Percentiles rank a stretch among this genome's conserved stretches.
Conservation (phyloP, 1,140 invertebrate species). For the Drosophila ironensis region DNA sequence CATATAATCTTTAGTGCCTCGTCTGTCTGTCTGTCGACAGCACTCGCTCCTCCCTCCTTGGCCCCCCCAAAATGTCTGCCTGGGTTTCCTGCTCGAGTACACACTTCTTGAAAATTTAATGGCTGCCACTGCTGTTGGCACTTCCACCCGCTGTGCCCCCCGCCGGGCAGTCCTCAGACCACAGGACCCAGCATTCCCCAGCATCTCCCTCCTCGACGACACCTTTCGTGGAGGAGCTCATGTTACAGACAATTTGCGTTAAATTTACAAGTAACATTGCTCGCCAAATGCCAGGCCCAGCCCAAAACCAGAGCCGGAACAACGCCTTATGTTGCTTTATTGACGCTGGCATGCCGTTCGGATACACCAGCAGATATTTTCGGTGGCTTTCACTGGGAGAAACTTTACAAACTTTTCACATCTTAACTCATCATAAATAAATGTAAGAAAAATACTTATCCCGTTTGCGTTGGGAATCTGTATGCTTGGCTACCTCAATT, state of each 20-base stretch:
- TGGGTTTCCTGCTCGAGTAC: conserved; percentile 37
- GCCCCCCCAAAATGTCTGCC: conserved; percentile 33
- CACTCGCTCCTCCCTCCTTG: neutral
- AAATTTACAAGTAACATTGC: conserved; percentile 72
- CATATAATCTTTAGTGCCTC: conserved; percentile 40
- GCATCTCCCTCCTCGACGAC: conserved; percentile 3
- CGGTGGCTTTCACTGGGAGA: conserved; percentile 6
- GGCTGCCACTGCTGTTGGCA: conserved; percentile 65
- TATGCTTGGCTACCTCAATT: too few relatives aligned
- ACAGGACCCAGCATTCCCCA: conserved; percentile 21
- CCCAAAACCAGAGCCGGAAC: conserved; percentile 22
- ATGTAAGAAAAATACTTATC: too few relatives aligned
- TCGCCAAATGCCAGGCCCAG: conserved; percentile 53
- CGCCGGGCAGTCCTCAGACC: neutral
- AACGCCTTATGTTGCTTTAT: conserved; percentile 47
- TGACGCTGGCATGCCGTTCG: conserved; percentile 23
- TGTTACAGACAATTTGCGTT: conserved; percentile 79
- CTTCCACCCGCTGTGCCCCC: conserved; percentile 9
- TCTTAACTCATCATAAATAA: too few relatives aligned
- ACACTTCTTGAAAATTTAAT: conserved; percentile 75
- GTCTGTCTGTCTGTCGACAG: conserved; percentile 13
- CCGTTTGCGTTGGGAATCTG: too few relatives aligned
- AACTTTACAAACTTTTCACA: too few relatives aligned
- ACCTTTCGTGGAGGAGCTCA: conserved; percentile 57
- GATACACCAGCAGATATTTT: conserved; percentile 1